phyloP scores from a whole-genome alignment of 2,888 invertebrate genomes.

The Netelia virgata region DNA sequence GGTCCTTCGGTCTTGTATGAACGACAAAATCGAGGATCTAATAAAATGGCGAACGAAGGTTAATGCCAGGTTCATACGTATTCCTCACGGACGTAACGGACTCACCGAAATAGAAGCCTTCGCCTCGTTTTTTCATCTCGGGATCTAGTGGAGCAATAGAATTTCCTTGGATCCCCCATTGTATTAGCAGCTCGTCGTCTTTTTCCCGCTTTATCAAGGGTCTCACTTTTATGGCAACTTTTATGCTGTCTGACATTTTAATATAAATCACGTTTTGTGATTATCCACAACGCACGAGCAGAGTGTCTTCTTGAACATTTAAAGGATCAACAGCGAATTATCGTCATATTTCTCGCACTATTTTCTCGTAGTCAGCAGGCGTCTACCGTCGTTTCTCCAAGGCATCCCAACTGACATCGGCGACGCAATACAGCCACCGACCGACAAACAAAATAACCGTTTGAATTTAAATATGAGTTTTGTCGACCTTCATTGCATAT shows the following conservation, averaged over 20 bases:
- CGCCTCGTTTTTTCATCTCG: conserved; percentile 82
- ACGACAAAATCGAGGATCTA: neutral
- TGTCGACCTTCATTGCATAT: conserved; percentile 37
- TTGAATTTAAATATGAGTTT: conserved; percentile 59
- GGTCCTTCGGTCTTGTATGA: neutral
- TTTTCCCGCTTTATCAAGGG: conserved; percentile 89
- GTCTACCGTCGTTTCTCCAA: conserved; percentile 10
- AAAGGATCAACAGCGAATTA: conserved; percentile 12
- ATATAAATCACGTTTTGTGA: neutral
- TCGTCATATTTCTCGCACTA: neutral
- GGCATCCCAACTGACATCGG: conserved; percentile 54
- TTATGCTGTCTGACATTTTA: conserved; percentile 88
- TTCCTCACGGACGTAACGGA: neutral
- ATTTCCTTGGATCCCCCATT: conserved; percentile 88
- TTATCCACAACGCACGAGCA: conserved; percentile 3
- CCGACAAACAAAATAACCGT: conserved; percentile 61
- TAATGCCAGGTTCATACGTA: neutral
- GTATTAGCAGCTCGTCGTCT: conserved; percentile 86
- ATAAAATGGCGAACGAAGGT: conserved; percentile 2
- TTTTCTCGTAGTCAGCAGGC: conserved; percentile 30
- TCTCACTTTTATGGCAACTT: conserved; percentile 91
- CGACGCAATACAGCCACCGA: conserved; percentile 2
- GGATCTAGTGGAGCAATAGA: conserved; percentile 87
- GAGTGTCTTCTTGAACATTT: conserved; percentile 25
- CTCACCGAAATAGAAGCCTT: conserved; percentile 81